phyloP scores from a whole-genome alignment of 2,797 vertebrate species.

The Melanotaenia pygmaea region DNA sequence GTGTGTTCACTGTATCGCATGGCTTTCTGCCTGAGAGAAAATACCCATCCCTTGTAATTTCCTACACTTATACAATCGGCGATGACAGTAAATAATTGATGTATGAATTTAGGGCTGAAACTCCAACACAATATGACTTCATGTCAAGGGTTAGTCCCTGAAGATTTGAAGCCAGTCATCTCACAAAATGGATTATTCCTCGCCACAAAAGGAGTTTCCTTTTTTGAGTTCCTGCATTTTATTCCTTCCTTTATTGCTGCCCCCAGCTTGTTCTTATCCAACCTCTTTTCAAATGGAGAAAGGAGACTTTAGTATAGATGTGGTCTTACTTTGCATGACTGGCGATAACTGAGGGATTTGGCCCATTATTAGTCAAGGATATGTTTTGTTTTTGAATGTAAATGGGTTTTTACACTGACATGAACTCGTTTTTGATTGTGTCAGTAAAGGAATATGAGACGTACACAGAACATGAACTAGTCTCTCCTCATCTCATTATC shows the following conservation, averaged over 20 bases:
- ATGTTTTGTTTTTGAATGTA: slow-evolving; percentile 91
- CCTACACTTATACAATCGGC: slow-evolving; percentile 99
- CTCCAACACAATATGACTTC: slow-evolving; percentile 99
- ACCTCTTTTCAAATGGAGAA: slow-evolving; percentile 76
- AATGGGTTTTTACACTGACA: slow-evolving; percentile 87
- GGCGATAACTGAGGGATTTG: slow-evolving; percentile 85
- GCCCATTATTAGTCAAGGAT: slow-evolving; percentile 85
- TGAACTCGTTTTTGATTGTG: slow-evolving; percentile 79
- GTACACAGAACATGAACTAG: slow-evolving; percentile 13
- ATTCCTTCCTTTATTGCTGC: slow-evolving; percentile 68
- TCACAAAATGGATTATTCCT: slow-evolving; percentile 94
- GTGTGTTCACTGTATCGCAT: slow-evolving; percentile 95
- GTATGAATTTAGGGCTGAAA: slow-evolving; percentile 99
- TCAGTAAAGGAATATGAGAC: slow-evolving; percentile 76
- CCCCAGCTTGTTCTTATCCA: slow-evolving; percentile 16
- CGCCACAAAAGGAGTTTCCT: slow-evolving; percentile 61
- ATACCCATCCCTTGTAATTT: slow-evolving; percentile 98
- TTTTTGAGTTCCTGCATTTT: slow-evolving; percentile 56
- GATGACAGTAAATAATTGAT: slow-evolving; percentile 99
- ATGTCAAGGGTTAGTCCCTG: slow-evolving; percentile 99
- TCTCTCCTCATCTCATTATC: slow-evolving; percentile 83
- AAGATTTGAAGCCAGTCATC: slow-evolving; percentile 94
- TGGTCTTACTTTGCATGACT: slow-evolving; percentile 91
- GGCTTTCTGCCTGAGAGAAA: slow-evolving; percentile 99
- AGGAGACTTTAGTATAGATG: slow-evolving; percentile 80